These are phyloP conservation scores for Fistularia commersonii DNA, from an alignment of 2,797 vertebrate genomes.

Conservation along the genomic window DNA sequence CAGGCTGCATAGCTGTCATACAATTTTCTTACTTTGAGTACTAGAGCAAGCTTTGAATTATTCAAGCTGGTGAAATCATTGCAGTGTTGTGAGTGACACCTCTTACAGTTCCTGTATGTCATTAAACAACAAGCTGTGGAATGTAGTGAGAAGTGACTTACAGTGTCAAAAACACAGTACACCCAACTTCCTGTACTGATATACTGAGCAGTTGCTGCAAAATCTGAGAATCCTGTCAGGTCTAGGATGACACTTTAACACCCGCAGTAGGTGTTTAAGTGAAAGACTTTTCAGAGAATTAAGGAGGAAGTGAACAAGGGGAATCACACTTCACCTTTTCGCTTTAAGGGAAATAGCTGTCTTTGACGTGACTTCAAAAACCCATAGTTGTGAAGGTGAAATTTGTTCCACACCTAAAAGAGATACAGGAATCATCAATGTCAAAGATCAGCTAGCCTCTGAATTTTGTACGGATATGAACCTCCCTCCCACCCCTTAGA, in stretches of 20 bases:
- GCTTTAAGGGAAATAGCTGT: no score
- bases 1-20: conserved; percentile 8
- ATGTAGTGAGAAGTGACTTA: conserved; percentile 12
- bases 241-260: no score
- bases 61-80: conserved; percentile 12
- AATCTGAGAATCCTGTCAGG: background rate
- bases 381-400: no score
- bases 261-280: conserved; percentile 27
- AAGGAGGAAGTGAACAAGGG: conserved; percentile 21
- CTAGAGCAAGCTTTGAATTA: conserved; percentile 6
- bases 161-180: background rate
- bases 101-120: conserved; percentile 12
- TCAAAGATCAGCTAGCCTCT: no score
- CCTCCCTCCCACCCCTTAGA: no score
- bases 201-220: background rate
- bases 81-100: conserved; percentile 9
- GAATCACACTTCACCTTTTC: conserved; percentile 6
- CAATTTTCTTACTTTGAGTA: conserved; percentile 14
- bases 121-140: conserved; percentile 8
- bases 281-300: conserved; percentile 11
- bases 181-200: conserved; percentile 2
- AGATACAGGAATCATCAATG: no score
- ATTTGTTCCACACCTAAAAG: no score
- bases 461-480: no score
- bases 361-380: no score